These are phyloP conservation scores for Vultur gryphus DNA, from an alignment of 2,797 vertebrate genomes.

Conservation along the genomic window DNA sequence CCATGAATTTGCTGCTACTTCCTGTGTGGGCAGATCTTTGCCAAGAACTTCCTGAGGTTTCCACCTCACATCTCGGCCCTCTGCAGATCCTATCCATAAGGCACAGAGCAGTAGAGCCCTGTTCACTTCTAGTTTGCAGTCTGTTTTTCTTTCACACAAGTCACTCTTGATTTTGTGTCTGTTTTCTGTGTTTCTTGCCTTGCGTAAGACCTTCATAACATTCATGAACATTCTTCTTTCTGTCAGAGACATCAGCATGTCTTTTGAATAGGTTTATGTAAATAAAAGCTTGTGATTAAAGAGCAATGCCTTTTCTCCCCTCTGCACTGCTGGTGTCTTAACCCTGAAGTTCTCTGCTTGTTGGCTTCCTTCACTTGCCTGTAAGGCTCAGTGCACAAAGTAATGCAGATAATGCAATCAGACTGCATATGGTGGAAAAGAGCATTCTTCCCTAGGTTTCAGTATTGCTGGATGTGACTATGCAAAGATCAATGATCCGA, in stretches of 20 bases:
- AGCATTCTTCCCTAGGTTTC: background rate
- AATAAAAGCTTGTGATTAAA: background rate
- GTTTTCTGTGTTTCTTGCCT: background rate
- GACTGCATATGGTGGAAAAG: background rate
- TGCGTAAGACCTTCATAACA: background rate
- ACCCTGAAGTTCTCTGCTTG: background rate
- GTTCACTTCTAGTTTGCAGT: rapidly evolving
- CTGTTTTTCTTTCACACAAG: background rate
- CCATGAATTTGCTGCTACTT: background rate
- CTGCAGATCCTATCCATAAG: background rate
- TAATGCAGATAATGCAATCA: rapidly evolving
- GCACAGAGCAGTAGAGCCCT: background rate
- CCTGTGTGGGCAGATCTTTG: background rate
- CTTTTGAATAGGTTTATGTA: background rate
- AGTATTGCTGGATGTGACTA: background rate
- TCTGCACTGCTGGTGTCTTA: background rate
- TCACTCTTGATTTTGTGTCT: background rate
- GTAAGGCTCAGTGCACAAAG: rapidly evolving
- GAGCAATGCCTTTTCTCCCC: background rate
- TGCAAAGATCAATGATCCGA: background rate
- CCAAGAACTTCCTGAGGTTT: background rate
- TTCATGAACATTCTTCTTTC: background rate
- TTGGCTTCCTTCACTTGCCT: background rate
- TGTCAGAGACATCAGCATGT: rapidly evolving
- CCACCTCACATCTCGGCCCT: background rate